These are phyloP conservation scores for Acleris literana DNA, from an alignment of 2,888 invertebrate genomes.

Conservation along the genomic window DNA sequence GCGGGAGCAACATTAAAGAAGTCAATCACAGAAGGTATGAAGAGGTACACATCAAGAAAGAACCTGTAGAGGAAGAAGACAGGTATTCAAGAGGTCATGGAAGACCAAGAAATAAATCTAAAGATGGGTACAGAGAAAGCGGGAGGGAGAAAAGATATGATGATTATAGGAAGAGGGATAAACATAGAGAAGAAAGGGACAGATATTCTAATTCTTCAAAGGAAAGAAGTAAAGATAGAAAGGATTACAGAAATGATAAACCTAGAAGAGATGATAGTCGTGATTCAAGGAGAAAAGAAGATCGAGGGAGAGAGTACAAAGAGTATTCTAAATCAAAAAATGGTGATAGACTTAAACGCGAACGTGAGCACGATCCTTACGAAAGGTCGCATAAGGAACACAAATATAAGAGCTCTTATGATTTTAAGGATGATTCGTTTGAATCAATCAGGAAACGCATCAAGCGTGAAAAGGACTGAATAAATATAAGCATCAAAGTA, in stretches of 20 bases:
- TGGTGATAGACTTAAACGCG: neutral
- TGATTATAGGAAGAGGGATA: slow-evolving; percentile 13
- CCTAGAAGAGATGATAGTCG: slow-evolving; percentile 4
- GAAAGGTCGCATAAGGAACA: slow-evolving; percentile 7
- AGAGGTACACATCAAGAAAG: slow-evolving; percentile 5
- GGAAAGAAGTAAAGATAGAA: slow-evolving; percentile 14
- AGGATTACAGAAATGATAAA: slow-evolving; percentile 10
- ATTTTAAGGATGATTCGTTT: neutral
- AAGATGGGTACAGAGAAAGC: slow-evolving; percentile 8
- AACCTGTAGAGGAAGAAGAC: slow-evolving; percentile 3
- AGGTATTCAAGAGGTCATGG: neutral
- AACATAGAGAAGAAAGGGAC: slow-evolving; percentile 10
- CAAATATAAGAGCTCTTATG: slow-evolving; percentile 16
- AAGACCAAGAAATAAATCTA: neutral
- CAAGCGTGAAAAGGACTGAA: slow-evolving; percentile 27
- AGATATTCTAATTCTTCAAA: slow-evolving; percentile 22
- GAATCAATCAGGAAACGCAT: slow-evolving; percentile 3
- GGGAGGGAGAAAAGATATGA: slow-evolving; percentile 6
- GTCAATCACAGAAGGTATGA: slow-evolving; percentile 4
- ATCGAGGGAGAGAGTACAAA: neutral
- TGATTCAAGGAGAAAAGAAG: neutral
- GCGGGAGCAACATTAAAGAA: neutral
- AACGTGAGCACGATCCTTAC: neutral
- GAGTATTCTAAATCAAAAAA: slow-evolving; percentile 13
- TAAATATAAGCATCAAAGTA: neutral